phyloP scores from a whole-genome alignment of 2,113 vertebrate species.

The Sminthopsis crassicaudata region DNA sequence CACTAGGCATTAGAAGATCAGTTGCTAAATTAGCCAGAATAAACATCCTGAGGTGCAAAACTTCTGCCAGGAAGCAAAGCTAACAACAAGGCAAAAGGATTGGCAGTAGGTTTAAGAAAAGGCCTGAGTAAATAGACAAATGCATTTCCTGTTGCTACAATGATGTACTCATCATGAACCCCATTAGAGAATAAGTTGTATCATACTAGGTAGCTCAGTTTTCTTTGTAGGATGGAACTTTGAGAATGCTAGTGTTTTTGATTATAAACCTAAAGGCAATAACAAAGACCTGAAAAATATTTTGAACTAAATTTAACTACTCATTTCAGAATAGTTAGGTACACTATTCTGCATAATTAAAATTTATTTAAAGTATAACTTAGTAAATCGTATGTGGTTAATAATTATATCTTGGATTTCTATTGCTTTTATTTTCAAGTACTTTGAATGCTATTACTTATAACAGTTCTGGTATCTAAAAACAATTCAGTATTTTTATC shows the following conservation, averaged over 20 bases:
- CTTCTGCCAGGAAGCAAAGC: slow-evolving; percentile 46
- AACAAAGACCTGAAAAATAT: not conserved
- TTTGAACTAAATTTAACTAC: not conserved
- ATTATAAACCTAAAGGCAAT: not conserved
- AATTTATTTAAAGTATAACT: not conserved
- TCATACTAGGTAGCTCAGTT: not conserved
- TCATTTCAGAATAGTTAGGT: not conserved
- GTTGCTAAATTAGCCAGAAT: slow-evolving; percentile 77
- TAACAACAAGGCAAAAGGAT: slow-evolving; percentile 7
- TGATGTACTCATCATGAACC: not conserved
- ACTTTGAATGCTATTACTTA: not conserved
- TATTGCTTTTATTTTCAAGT: not conserved
- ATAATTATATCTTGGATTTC: not conserved
- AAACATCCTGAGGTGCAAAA: slow-evolving; percentile 74
- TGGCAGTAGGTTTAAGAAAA: slow-evolving; percentile 46
- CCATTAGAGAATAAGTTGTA: slow-evolving; percentile 8
- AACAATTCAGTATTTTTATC: not conserved
- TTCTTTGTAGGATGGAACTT: slow-evolving; percentile 3
- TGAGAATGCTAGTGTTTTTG: not conserved
- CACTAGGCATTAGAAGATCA: slow-evolving; percentile 68
- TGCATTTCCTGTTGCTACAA: not conserved
- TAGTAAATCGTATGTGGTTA: not conserved
- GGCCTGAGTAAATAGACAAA: slow-evolving; percentile 51
- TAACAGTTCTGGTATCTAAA: not conserved
- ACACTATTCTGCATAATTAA: not conserved